Evolutionary conservation across 2,888 invertebrate genomes (phyloP).

Genomic region (Xylophagus ater): DNA sequence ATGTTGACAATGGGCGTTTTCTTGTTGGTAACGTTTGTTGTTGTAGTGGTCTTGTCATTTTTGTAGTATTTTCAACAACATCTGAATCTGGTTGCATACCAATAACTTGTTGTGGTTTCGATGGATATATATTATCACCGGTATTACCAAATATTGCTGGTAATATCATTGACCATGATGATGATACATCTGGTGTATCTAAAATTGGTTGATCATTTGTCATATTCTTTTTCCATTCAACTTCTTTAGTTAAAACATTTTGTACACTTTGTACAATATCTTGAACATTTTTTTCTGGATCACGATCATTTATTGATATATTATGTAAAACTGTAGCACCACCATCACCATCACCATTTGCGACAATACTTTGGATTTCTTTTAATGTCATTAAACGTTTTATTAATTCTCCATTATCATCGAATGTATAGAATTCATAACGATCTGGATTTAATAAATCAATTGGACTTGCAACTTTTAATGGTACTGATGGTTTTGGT

Average conservation of each 20-base stretch:
- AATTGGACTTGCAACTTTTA: constrained; percentile 66
- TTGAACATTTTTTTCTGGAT: constrained; percentile 58
- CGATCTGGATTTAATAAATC: constrained; percentile 68
- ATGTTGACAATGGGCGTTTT: constrained; percentile 26
- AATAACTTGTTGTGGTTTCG: constrained; percentile 38
- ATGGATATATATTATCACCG: constrained; percentile 48
- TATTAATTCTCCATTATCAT: constrained; percentile 70
- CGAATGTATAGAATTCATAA: constrained; percentile 80
- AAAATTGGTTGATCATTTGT: constrained; percentile 41
- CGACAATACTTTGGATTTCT: constrained; percentile 76
- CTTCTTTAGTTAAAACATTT: constrained; percentile 67
- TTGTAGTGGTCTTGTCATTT: constrained; percentile 9
- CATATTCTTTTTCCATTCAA: constrained; percentile 47
- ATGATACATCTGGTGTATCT: constrained; percentile 61
- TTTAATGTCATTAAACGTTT: constrained; percentile 73
- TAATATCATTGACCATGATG: constrained; percentile 70
- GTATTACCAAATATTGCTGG: constrained; percentile 69
- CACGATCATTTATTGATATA: constrained; percentile 34
- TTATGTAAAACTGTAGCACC: constrained; percentile 37
- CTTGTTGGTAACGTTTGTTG: constrained; percentile 8
- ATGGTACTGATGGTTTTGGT: constrained; percentile 49
- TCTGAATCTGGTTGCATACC: constrained; percentile 40
- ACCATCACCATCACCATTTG: constrained; percentile 63
- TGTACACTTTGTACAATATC: constrained; percentile 75
- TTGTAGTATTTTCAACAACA: constrained; percentile 31